phyloP scores from a whole-genome alignment of 2,113 vertebrate species.

The Forbesichthys papilliferus region DNA sequence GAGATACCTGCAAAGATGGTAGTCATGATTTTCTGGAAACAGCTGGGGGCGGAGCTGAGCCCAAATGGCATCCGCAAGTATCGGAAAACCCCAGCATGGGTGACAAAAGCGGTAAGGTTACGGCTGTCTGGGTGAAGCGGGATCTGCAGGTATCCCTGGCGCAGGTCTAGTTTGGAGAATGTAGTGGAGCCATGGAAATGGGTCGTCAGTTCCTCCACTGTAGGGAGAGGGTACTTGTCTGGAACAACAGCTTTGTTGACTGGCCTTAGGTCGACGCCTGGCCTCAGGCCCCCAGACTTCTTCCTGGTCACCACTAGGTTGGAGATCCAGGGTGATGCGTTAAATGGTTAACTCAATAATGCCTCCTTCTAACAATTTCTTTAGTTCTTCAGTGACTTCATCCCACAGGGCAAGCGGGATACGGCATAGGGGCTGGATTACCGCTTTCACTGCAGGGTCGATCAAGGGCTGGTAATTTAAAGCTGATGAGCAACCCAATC shows the following conservation, averaged over 20 bases:
- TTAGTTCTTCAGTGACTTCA: neutral
- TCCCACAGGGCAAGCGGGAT: neutral
- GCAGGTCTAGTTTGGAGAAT: neutral
- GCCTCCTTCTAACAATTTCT: neutral
- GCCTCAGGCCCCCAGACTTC: neutral
- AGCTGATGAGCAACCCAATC: slow-evolving; percentile 2
- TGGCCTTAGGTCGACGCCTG: slow-evolving; percentile 1
- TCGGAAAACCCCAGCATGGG: neutral
- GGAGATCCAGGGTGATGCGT: neutral
- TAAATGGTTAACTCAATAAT: neutral
- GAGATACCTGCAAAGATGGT: neutral
- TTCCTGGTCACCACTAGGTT: neutral
- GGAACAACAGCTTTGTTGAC: slow-evolving; percentile 11
- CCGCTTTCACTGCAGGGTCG: neutral
- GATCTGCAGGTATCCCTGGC: neutral
- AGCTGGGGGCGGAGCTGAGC: neutral
- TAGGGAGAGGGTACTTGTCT: slow-evolving; percentile 17
- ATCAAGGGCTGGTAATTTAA: slow-evolving; percentile 9
- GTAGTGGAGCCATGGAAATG: slow-evolving; percentile 8
- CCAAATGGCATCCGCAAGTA: neutral
- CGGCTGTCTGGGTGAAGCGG: neutral
- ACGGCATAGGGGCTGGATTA: neutral
- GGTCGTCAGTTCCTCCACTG: slow-evolving; percentile 2
- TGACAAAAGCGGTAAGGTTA: neutral
- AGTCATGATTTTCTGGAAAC: slow-evolving; percentile 1